These are phyloP conservation scores for Zingel zingel DNA, from an alignment of 2,113 vertebrate species.

Conservation along the genomic window DNA sequence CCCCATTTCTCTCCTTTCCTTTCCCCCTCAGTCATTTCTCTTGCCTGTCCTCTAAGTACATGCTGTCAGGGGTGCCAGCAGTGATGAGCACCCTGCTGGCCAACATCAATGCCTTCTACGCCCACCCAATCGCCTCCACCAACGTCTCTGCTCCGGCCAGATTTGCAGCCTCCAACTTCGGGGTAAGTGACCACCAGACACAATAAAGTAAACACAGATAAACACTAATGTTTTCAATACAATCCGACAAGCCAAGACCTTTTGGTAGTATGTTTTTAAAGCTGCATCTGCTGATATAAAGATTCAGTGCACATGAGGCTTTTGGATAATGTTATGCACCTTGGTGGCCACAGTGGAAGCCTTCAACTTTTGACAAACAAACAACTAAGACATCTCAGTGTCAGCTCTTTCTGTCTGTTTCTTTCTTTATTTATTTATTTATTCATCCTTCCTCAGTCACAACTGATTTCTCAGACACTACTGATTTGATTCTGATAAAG, in stretches of 20 bases:
- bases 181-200: constrained; percentile 84
- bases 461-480: neutral
- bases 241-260: neutral
- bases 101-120: constrained; percentile 99
- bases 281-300: neutral
- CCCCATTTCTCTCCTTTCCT: neutral
- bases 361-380: neutral
- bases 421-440: neutral
- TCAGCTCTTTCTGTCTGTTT: neutral
- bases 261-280: neutral
- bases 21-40: constrained; percentile 91
- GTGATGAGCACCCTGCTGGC: constrained; percentile 98
- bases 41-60: constrained; percentile 98
- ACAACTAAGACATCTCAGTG: neutral
- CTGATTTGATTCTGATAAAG: constrained; percentile 10
- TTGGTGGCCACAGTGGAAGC: neutral
- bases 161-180: constrained; percentile 97
- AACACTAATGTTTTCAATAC: neutral
- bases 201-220: neutral
- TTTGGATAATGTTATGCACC: neutral
- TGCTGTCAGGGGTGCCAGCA: constrained; percentile 94
- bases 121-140: constrained; percentile 95
- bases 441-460: neutral
- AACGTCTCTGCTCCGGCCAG: constrained; percentile 95
- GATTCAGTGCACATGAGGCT: neutral